Evolutionary conservation across 1,140 invertebrate genomes (phyloP), one percentile per base, ranked within the genome.

Genomic region (Vanessa atalanta): DNA sequence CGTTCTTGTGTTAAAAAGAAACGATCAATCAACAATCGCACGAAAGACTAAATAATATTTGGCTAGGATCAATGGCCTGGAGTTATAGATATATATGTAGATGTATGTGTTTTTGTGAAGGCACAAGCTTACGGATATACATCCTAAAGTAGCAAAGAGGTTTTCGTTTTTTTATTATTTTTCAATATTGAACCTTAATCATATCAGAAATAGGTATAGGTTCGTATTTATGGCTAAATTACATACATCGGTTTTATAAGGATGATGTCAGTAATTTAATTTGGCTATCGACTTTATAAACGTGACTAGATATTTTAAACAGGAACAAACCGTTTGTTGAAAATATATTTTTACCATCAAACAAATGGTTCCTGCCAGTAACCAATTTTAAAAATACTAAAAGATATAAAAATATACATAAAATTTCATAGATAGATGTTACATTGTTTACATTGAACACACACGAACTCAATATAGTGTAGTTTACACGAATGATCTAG

Each of bases 301-400:
- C 70, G 70, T 72, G 70, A 72, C 63, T 63, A 57, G 70, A 69
- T 68, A 20, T 68, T 68, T 43, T 9, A 68, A 68, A 55, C 26
- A 57, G 65, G 16, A 23, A 68, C 50, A 15, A 20, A 53, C 66
- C 37, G 23, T n/a, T 61, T n/a, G 57, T 37, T 37, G 23, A 37
- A 14, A 61, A 61, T 9, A n/a, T 61, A 13, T 31, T 61, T 14
- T 37, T 31, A 26, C 9, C 26, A 15, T 60, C 13, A 8, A 31
- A 37, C 26, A 37, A 61, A 15, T 43, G 37, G 26, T 31, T 31
- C 26, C 3, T 61, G 23, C 12, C 23, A 20, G 9, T n/a, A 2
- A 6, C 3, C n/a, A n/a, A n/a, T 53, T 53, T 50, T 20, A 53
- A 53, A 16, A 16, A 53, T 20, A 53, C 20, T 53, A 5, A n/a